A percentile compares a stretch with the other conserved stretches of the same genome.
These are phyloP conservation scores for Benthosema pterotum DNA, from an alignment of 2,797 vertebrate genomes.

Conservation along the genomic window DNA sequence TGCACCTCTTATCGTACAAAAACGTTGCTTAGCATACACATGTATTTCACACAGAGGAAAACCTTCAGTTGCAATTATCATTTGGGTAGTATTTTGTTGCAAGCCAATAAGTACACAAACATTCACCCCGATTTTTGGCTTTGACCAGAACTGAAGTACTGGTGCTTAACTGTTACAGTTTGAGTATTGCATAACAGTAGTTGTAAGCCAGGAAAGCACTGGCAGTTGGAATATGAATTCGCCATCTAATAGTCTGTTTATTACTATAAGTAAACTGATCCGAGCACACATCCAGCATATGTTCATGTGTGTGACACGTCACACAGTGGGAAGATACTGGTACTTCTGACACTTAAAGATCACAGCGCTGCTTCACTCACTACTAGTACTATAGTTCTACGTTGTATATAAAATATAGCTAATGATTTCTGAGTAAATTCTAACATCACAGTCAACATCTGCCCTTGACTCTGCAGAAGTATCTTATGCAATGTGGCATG, in stretches of 20 bases:
- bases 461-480: no score
- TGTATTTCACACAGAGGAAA: constrained; percentile 1
- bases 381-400: no score
- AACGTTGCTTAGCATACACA: constrained; percentile 7
- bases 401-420: no score
- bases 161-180: no score
- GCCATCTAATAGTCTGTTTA: constrained; percentile 6
- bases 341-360: constrained; percentile 18
- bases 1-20: neutral
- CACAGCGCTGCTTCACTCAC: no score
- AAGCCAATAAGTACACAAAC: neutral
- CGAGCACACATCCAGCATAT: constrained; percentile 15
- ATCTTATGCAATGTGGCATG: no score
- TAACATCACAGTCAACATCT: no score
- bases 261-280: constrained; percentile 21
- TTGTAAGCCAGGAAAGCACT: no score
- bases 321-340: constrained; percentile 39
- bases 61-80: constrained; percentile 6
- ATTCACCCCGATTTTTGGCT: neutral
- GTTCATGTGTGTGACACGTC: constrained; percentile 5
- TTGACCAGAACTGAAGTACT: neutral
- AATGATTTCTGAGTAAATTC: no score
- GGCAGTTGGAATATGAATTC: neutral
- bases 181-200: no score
- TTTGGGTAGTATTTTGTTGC: constrained; percentile 6